Conservation (phyloP, 2,888 invertebrate species). For the Atethmia centrago region DNA sequence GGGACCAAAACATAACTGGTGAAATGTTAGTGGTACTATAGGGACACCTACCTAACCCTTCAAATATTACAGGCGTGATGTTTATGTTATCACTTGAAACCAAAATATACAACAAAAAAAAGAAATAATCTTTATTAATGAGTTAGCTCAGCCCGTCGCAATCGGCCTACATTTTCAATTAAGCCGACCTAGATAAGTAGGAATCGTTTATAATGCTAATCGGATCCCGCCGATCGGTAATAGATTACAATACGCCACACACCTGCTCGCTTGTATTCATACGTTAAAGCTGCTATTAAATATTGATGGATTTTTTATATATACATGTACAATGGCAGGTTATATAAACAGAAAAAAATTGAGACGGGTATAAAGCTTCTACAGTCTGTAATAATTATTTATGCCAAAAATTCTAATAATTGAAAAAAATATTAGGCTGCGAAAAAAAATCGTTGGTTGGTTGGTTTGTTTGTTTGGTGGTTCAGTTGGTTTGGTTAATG, state of each 20-base stretch:
- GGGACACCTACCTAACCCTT: no score
- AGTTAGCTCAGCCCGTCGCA: constrained; percentile 1
- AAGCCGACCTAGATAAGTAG: constrained; percentile 42
- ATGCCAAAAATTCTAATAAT: no score
- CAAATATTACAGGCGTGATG: neutral
- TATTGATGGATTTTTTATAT: constrained; percentile 43
- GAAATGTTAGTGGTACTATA: neutral
- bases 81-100: neutral
- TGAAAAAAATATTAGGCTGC: neutral
- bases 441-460: neutral
- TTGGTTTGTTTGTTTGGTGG: no score
- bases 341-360: neutral
- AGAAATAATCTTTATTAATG: neutral
- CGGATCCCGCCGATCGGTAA: constrained; percentile 56
- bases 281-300: constrained; percentile 18
- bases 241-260: constrained; percentile 56
- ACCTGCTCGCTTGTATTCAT: constrained; percentile 44
- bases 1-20: neutral
- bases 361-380: neutral
- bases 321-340: constrained; percentile 17
- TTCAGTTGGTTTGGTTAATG: no score
- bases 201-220: constrained; percentile 65
- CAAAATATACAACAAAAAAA: neutral
- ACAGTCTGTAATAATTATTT: no score
- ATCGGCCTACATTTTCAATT: constrained; percentile 48